Base-by-base conservation (phyloP, 1,140 invertebrate species). In the Zaprionus lachaisei region DNA sequence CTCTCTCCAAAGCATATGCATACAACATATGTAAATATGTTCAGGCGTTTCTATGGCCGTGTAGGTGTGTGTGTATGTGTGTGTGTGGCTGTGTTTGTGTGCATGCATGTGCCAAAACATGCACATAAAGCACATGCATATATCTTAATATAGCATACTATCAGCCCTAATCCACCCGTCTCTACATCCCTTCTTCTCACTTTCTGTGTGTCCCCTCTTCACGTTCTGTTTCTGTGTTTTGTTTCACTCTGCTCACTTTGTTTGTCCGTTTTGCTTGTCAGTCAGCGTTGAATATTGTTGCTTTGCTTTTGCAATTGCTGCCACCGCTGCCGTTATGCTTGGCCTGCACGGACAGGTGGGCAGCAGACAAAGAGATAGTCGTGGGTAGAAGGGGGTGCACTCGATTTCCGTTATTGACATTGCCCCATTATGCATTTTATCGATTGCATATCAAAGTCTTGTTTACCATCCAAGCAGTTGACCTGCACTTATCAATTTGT, bases 381-480 rank as follows among this genome's bases (percentile, higher is more conserved):
- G 41, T 7, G 41, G n/a, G n/a, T 2, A 3, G 3, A 5, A 3
- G 1, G 5, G 15, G 38, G 7, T 7, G n/a, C 17, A 22, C 11
- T 41, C 54, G 20, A 71, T 62, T 57, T 5, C 55, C 44, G 56
- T 44, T 84, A 84, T 85, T 85, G 82, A 84, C 82, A 85, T 81
- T 81, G 70, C 56, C 44, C 51, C 57, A 62, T 63, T 79, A 85
- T 78, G 67, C 62, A 72, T 24, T 72, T 63, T 84, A 84, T 84
- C 71, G 82, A 84, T 85, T 77, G 73, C 17, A 69, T 73, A 72
- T 77, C 47, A 41, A 28, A 67, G 47, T 62, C 49, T 47, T 67
- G 72, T 75, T 75, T 71, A 60, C 72, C 60, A 54, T 58, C 60
- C 67, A 34, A 37, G 34, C 67, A 44, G 24, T 64, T 54, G 31